Evolutionary conservation across 1,140 invertebrate genomes (phyloP).

Genomic region (Belonocnema kinseyi): DNA sequence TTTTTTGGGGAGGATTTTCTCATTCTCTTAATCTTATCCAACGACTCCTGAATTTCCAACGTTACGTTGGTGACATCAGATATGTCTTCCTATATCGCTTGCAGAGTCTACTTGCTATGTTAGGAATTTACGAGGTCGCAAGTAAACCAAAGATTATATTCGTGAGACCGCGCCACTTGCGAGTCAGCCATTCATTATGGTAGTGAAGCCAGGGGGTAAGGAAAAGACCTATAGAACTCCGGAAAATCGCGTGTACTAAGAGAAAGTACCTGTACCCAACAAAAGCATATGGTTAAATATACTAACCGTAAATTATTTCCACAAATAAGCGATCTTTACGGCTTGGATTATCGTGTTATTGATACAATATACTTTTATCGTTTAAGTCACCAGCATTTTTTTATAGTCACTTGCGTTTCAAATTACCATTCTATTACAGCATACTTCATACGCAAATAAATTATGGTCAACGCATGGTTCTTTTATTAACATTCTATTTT

Average conservation of each 20-base stretch:
- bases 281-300: slow-evolving; percentile 26
- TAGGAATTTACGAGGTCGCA: slow-evolving; percentile 23
- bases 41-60: no score
- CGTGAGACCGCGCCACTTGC: slow-evolving; percentile 18
- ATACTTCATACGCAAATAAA: background rate
- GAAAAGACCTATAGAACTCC: slow-evolving; percentile 24
- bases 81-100: background rate
- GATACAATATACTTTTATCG: slow-evolving; percentile 22
- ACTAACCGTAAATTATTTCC: slow-evolving; percentile 26
- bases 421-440: background rate
- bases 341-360: slow-evolving; percentile 19
- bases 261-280: slow-evolving; percentile 1
- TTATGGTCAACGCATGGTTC: background rate
- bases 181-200: slow-evolving; percentile 23
- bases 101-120: background rate
- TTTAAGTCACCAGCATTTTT: slow-evolving; percentile 23
- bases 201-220: slow-evolving; percentile 21
- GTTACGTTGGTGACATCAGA: background rate
- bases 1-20: no score
- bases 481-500: background rate
- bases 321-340: slow-evolving; percentile 27
- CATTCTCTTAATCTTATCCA: no score
- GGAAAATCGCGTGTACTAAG: slow-evolving; percentile 26
- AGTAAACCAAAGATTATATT: slow-evolving; percentile 30
- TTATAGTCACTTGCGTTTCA: slow-evolving; percentile 19